These are phyloP conservation scores for Cordilura impudica DNA, from an alignment of 2,888 invertebrate genomes.

Conservation along the genomic window DNA sequence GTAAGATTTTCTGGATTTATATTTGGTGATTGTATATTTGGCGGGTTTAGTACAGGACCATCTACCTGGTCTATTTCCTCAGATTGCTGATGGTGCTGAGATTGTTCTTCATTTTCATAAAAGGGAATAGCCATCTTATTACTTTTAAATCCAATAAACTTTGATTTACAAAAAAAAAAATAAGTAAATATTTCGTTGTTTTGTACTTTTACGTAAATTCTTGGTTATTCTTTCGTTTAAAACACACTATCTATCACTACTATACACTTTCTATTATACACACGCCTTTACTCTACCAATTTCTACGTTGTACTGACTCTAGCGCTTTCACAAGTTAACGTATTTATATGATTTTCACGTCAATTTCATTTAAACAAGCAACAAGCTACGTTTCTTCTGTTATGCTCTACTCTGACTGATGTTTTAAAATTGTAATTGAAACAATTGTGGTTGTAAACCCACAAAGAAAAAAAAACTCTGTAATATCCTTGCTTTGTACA, in stretches of 20 bases:
- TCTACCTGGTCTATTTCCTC: constrained; percentile 70
- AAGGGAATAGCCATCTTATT: constrained; percentile 74
- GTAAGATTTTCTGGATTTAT: not conserved
- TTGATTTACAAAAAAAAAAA: not conserved
- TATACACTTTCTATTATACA: not conserved
- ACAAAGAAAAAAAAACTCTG: constrained; percentile 27
- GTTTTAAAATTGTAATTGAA: constrained; percentile 57
- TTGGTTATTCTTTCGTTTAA: constrained; percentile 33
- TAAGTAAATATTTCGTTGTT: constrained; percentile 25
- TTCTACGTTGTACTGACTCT: constrained; percentile 45
- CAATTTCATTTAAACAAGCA: constrained; percentile 1
- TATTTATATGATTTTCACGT: constrained; percentile 54
- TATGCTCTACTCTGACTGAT: not conserved
- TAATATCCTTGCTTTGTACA: not conserved
- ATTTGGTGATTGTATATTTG: not conserved
- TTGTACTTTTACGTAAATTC: constrained; percentile 56
- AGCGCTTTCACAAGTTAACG: constrained; percentile 6
- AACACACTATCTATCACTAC: not conserved
- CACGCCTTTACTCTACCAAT: constrained; percentile 38
- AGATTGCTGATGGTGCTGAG: constrained; percentile 34
- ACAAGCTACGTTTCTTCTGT: constrained; percentile 22
- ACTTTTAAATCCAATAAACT: constrained; percentile 13
- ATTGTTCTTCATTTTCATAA: constrained; percentile 70
- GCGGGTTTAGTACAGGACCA: constrained; percentile 63
- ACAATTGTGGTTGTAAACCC: constrained; percentile 60